Percentiles rank a stretch among this genome's conserved stretches.
phyloP scores from a whole-genome alignment of 2,888 invertebrate species.

The Pyrrhosoma nymphula region DNA sequence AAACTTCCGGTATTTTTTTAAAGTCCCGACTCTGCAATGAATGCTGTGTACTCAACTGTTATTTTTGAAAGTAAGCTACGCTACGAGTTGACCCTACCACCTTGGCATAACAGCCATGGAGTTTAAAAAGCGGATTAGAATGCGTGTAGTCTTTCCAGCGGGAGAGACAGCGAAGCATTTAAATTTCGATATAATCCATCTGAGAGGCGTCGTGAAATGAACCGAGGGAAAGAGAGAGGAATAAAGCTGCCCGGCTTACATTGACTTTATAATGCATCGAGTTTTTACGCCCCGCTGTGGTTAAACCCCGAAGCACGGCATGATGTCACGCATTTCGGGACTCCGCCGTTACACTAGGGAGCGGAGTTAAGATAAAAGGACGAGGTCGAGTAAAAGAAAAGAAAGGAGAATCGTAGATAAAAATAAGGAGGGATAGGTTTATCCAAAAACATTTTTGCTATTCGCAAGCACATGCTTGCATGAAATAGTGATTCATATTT shows the following conservation, averaged over 20 bases:
- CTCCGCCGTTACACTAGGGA: not conserved
- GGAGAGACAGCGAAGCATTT: not conserved
- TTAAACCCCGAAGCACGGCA: not conserved
- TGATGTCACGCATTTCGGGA: not conserved
- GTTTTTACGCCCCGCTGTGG: not conserved
- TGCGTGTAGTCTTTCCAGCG: not conserved
- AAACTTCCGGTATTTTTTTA: not conserved
- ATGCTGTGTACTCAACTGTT: not conserved
- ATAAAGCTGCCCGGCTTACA: constrained; percentile 9
- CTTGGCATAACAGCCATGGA: not conserved
- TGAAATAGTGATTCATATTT: not conserved
- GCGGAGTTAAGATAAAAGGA: not conserved
- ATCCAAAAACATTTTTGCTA: not conserved
- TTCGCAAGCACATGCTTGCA: not conserved
- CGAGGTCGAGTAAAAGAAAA: not conserved
- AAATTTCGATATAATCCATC: constrained; percentile 17
- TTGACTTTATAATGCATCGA: not conserved
- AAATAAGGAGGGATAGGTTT: not conserved
- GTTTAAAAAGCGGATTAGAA: not conserved
- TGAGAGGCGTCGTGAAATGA: not conserved
- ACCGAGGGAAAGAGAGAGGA: not conserved
- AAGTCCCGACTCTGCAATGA: not conserved
- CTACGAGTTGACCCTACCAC: too few species aligned
- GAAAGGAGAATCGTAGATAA: not conserved
- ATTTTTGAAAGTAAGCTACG: not conserved